Conservation (phyloP, 2,888 invertebrate species). For the Amphipoea lucens region DNA sequence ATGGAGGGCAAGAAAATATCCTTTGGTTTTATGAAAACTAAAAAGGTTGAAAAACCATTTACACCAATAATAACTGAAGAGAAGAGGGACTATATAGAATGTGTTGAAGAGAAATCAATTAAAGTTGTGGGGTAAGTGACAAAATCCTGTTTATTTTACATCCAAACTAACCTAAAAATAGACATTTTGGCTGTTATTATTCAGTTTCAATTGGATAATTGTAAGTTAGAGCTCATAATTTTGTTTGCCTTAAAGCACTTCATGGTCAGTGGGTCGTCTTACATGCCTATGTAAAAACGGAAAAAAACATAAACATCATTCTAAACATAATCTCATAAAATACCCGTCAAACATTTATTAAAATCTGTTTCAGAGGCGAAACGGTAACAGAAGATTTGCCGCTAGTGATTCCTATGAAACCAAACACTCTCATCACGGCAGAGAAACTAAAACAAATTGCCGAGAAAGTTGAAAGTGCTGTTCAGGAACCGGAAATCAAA, state of each 20-base stretch:
- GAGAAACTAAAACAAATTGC: constrained; percentile 87
- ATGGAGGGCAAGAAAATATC: constrained; percentile 94
- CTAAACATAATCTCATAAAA: neutral
- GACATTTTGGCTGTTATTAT: neutral
- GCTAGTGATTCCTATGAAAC: constrained; percentile 92
- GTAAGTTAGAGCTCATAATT: neutral
- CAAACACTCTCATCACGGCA: constrained; percentile 89
- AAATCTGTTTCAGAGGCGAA: constrained; percentile 85
- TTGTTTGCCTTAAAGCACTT: neutral
- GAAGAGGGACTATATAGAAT: constrained; percentile 93
- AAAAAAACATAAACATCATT: no score
- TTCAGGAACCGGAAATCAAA: constrained; percentile 85
- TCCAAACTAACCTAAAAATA: constrained; percentile 48
- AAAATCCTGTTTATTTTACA: constrained; percentile 2
- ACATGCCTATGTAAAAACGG: neutral
- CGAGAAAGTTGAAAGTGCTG: constrained; percentile 86
- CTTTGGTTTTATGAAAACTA: constrained; percentile 94
- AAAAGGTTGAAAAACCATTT: constrained; percentile 81
- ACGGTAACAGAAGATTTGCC: constrained; percentile 88
- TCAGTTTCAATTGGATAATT: neutral
- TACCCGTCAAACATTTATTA: neutral
- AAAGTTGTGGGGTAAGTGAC: constrained; percentile 93
- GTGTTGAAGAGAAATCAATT: constrained; percentile 94
- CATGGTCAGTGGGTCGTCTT: neutral
- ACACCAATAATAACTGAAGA: constrained; percentile 76